Conservation (phyloP, 2,113 vertebrate genomes). For the Boulengeromyrus knoepffleri region DNA sequence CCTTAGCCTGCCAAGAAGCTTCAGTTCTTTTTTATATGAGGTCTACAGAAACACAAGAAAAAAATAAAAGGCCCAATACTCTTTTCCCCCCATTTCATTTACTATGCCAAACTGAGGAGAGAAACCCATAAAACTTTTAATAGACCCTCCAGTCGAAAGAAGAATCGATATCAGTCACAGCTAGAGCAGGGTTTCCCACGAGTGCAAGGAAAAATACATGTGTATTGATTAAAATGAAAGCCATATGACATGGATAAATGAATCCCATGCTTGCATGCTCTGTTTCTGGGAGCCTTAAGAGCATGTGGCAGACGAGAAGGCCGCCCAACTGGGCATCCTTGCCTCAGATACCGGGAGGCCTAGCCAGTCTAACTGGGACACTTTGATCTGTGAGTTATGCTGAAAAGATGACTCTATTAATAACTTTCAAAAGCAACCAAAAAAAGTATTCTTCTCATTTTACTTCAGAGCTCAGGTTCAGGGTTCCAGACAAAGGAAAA, state of each 20-base stretch:
- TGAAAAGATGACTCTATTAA: slow-evolving; percentile 8
- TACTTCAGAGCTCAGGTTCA: neutral
- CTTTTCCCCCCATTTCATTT: neutral
- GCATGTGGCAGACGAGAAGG: neutral
- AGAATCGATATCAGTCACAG: slow-evolving; percentile 7
- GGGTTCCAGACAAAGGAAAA: neutral
- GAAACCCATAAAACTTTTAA: neutral
- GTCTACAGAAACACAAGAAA: neutral
- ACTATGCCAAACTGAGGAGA: neutral
- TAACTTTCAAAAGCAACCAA: slow-evolving; percentile 1
- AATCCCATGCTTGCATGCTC: slow-evolving; percentile 1
- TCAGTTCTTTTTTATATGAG: neutral
- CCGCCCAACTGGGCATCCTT: slow-evolving; percentile 3
- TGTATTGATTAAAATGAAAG: slow-evolving; percentile 14
- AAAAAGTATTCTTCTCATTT: neutral
- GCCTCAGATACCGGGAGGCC: neutral
- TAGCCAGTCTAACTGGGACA: neutral
- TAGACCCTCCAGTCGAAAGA: neutral
- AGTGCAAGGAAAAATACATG: neutral
- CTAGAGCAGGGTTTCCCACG: neutral
- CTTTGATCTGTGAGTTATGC: neutral
- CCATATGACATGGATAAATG: slow-evolving; percentile 10
- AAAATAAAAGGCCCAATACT: neutral
- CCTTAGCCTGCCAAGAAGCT: neutral
- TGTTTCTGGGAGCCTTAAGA: neutral